These are phyloP conservation scores for Heterodera schachtii DNA, from an alignment of 1,140 invertebrate genomes.

Conservation along the genomic window DNA sequence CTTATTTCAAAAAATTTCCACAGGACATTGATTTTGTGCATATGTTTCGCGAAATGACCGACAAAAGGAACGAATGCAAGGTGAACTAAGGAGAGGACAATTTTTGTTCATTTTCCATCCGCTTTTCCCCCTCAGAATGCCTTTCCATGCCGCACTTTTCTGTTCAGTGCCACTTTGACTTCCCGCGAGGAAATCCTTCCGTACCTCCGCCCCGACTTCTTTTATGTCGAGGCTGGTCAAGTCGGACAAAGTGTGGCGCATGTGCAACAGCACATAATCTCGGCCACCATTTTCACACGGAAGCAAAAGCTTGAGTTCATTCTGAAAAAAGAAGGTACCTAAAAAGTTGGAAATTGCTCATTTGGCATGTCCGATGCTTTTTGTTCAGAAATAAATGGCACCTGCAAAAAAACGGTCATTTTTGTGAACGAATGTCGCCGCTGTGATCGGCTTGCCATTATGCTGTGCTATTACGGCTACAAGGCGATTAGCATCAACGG, in stretches of 20 bases:
- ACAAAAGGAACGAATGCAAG: neutral
- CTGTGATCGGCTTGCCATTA: constrained; percentile 20
- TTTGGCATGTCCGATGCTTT: neutral
- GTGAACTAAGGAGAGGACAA: constrained; percentile 7
- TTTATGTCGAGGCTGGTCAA: constrained; percentile 11
- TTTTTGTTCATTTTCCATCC: constrained; percentile 4
- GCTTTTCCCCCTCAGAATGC: neutral
- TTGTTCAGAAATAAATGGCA: neutral
- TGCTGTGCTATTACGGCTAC: neutral
- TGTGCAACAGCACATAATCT: neutral
- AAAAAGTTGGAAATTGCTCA: too few species aligned
- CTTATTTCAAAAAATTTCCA: too few species aligned
- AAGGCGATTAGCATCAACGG: constrained; percentile 18
- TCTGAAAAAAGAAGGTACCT: neutral
- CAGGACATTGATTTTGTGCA: neutral
- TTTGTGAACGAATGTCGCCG: constrained; percentile 15
- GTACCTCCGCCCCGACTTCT: constrained; percentile 3
- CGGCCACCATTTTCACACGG: neutral
- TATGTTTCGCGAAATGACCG: neutral
- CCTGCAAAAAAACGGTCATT: constrained; percentile 4
- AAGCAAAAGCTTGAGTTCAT: neutral
- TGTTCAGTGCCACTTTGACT: constrained; percentile 26
- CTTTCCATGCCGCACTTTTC: constrained; percentile 16
- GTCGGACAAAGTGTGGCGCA: constrained; percentile 21
- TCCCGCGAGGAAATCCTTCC: neutral